Conservation (phyloP, 2,113 vertebrate genomes). For the Thamnaconus septentrionalis region DNA sequence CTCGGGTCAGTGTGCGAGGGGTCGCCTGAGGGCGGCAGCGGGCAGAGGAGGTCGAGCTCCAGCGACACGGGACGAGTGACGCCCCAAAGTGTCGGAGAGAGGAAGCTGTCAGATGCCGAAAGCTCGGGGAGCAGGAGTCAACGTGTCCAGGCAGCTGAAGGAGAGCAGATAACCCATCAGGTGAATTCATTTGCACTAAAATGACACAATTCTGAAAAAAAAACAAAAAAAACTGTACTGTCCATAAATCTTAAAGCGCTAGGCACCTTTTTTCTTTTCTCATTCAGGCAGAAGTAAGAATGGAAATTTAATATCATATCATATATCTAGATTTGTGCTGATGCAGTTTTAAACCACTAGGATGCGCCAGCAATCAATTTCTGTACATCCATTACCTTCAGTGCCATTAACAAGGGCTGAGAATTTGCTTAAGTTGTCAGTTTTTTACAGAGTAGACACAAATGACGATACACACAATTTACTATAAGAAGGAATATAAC, state of each 20-base stretch:
- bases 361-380: neutral
- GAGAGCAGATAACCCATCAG: slow-evolving; percentile 31
- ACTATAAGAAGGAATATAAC: no score
- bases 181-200: slow-evolving; percentile 19
- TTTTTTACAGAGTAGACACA: no score
- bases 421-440: no score
- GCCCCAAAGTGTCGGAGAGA: slow-evolving; percentile 30
- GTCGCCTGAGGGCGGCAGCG: neutral
- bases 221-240: no score
- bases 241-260: no score
- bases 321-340: neutral
- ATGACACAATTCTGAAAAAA: neutral
- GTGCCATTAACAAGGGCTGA: no score
- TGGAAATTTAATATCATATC: no score
- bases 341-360: neutral
- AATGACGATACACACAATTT: no score
- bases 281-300: no score
- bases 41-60: slow-evolving; percentile 7
- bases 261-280: no score
- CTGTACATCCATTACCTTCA: no score
- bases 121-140: slow-evolving; percentile 21
- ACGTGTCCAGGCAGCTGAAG: slow-evolving; percentile 12
- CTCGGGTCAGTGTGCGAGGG: neutral
- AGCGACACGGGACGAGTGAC: slow-evolving; percentile 26
- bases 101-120: slow-evolving; percentile 10